Conservation (phyloP, 2,797 vertebrate species). For the Falco rusticolus region DNA sequence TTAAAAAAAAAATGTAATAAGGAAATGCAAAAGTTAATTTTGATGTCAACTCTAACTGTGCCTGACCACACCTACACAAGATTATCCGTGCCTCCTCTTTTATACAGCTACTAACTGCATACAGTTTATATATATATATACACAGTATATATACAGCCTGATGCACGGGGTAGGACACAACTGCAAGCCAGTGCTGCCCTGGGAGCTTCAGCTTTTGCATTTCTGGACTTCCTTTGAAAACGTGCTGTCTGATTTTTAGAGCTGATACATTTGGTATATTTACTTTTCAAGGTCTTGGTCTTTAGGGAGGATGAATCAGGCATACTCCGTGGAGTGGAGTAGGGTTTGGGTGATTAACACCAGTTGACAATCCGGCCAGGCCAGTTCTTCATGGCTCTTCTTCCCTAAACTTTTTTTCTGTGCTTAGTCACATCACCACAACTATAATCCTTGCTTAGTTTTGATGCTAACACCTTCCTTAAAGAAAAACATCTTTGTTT, state of each 20-base stretch:
- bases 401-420: background rate
- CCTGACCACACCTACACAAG: background rate
- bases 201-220: background rate
- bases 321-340: accelerated
- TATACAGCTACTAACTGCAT: background rate
- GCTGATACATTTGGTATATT: background rate
- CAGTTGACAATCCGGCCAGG: background rate
- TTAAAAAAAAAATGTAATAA: background rate
- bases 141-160: background rate
- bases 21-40: background rate
- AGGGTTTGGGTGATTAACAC: background rate
- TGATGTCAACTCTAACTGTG: background rate
- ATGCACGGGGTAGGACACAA: accelerated
- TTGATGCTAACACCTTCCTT: background rate
- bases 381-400: background rate
- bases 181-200: background rate
- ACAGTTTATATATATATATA: too few relatives aligned
- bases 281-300: background rate
- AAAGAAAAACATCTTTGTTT: background rate
- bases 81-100: background rate
- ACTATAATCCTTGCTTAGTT: background rate
- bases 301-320: background rate
- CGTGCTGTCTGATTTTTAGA: background rate
- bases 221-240: background rate
- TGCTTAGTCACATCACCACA: background rate